phyloP scores from a whole-genome alignment of 2,888 invertebrate species.

The Yponomeuta sedellus region DNA sequence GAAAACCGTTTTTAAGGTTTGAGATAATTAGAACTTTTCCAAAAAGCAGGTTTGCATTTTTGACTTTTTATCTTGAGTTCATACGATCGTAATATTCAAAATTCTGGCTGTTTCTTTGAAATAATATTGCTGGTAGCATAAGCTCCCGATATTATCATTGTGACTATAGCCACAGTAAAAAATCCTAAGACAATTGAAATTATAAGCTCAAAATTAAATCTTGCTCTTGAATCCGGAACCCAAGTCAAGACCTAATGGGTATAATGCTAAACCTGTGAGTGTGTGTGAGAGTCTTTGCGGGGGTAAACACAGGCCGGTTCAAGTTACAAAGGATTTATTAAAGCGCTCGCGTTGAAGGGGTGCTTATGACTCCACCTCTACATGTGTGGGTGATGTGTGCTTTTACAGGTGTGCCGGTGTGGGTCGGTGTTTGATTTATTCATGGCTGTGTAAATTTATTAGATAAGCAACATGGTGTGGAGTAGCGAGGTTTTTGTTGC shows the following conservation, averaged over 20 bases:
- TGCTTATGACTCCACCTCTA: constrained; percentile 35
- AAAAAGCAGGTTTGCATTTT: too few relatives aligned
- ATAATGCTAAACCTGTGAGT: neutral
- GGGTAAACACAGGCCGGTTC: constrained; percentile 22
- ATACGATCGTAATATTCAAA: too few relatives aligned
- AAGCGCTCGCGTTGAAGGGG: constrained; percentile 44
- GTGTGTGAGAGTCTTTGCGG: neutral
- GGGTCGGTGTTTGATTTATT: constrained; percentile 41
- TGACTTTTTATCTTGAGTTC: too few relatives aligned
- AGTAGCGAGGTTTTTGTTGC: neutral
- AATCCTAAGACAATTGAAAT: too few relatives aligned
- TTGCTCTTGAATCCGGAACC: neutral
- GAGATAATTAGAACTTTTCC: too few relatives aligned
- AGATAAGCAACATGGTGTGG: neutral
- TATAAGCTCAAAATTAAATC: too few relatives aligned
- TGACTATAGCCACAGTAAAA: too few relatives aligned
- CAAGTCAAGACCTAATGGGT: neutral
- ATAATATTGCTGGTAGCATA: too few relatives aligned
- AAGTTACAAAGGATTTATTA: constrained; percentile 47
- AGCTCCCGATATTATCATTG: too few relatives aligned
- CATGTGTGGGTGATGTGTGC: constrained; percentile 27
- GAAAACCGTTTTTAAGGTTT: too few relatives aligned
- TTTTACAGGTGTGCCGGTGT: constrained; percentile 27
- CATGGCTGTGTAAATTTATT: constrained; percentile 34
- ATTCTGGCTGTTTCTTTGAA: too few relatives aligned